phyloP scores from a whole-genome alignment of 2,113 vertebrate species.

The Odocoileus virginianus region DNA sequence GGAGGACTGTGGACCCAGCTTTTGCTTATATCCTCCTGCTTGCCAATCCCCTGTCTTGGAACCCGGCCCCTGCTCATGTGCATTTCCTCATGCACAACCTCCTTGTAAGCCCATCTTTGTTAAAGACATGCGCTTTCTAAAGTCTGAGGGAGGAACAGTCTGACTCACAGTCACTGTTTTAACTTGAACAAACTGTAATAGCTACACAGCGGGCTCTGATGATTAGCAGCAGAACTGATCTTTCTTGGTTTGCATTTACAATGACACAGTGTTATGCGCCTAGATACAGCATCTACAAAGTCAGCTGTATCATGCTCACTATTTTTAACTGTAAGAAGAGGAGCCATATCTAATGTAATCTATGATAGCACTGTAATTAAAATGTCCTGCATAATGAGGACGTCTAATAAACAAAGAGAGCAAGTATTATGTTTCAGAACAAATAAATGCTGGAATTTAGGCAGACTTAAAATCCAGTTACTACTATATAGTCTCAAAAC shows the following conservation, averaged over 20 bases:
- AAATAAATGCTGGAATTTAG: constrained; percentile 26
- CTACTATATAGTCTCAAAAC: constrained; percentile 38
- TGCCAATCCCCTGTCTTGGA: constrained; percentile 25
- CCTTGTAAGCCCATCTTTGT: constrained; percentile 4
- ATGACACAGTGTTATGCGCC: constrained; percentile 2
- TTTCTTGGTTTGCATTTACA: constrained; percentile 47
- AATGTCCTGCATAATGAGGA: constrained; percentile 44
- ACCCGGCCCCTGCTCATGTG: not conserved
- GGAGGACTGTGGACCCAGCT: not conserved
- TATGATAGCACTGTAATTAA: constrained; percentile 42
- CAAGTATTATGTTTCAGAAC: constrained; percentile 43
- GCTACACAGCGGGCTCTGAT: constrained; percentile 22
- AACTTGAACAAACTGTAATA: constrained; percentile 39
- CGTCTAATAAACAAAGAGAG: constrained; percentile 53
- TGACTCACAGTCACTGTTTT: constrained; percentile 57
- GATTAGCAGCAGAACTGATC: constrained; percentile 58
- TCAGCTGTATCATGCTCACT: not conserved
- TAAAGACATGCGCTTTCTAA: constrained; percentile 31
- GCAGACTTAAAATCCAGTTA: constrained; percentile 21
- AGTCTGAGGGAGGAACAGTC: constrained; percentile 38
- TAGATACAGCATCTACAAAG: not conserved
- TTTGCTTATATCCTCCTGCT: constrained; percentile 1
- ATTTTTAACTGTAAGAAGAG: constrained; percentile 35
- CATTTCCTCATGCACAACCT: not conserved
- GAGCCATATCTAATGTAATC: not conserved